Evolutionary conservation across 2,113 vertebrate genomes (phyloP), one percentile per base, ranked within the genome.

Genomic region (Egretta garzetta): DNA sequence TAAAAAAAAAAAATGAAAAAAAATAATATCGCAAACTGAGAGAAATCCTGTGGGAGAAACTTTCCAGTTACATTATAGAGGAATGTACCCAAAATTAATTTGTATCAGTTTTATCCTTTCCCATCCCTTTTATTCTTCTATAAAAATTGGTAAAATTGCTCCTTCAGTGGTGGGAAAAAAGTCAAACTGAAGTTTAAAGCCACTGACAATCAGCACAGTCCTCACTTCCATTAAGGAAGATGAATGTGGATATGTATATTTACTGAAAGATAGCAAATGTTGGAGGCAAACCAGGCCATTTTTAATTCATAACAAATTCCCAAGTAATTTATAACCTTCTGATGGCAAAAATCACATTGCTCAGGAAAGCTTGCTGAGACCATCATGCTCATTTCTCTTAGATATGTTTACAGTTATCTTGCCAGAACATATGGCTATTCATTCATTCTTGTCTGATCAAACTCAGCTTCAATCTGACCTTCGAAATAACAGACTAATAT

Each of bases 391-490:
- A 35, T 55, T 96, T 82, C 71, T 73, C 41, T 76, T 41, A 50
- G 63, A 52, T 59, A 59, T 70, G 66, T 96, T 96, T 96, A 90
- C 66, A 88, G 70, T 94, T 97, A 97, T 97, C 96, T 97, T 86
- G n/a, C 37, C 67, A 71, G 91, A 94, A 74, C 94, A 97, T 41
- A 82, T 11, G 84, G 95, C 71, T 94, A 73, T 91, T 93, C 77
- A 50, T 83, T 76, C 94, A 35, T 73, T 66, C 89, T 96, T 97
- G 94, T 97, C 95, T 96, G 95, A 97, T 96, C 86, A 91, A 96
- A 96, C 71, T 47, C 80, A 10, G 53, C 80, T 80, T 55, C 93
- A 82, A 86, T 93, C 94, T 94, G 84, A 93, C 86, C 91, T 91
- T 82, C 0, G 2, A 45, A 94, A 87, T 67, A 87, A 66, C 53